Conservation (phyloP, 2,113 vertebrate genomes). For the Mungos mungo region DNA sequence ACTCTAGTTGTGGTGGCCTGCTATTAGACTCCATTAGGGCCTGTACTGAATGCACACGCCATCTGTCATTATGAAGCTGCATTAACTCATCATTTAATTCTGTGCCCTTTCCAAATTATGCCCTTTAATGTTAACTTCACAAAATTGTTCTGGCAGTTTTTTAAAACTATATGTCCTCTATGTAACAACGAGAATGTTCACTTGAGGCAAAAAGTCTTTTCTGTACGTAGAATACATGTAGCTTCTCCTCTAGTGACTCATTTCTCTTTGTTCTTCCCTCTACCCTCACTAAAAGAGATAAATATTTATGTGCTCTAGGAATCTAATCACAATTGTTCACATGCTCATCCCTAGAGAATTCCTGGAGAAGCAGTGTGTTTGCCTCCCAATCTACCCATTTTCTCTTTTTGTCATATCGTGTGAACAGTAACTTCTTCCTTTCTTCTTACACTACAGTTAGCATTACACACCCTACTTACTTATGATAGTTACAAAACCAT, state of each 20-base stretch:
- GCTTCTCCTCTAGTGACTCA: not conserved
- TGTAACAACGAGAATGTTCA: not conserved
- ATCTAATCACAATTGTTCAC: not conserved
- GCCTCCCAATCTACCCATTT: not conserved
- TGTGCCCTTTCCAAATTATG: conserved; percentile 28
- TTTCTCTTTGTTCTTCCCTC: not conserved
- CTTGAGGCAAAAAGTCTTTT: not conserved
- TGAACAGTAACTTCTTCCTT: not conserved
- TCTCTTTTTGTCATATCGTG: not conserved
- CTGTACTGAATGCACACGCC: not conserved
- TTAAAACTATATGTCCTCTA: not conserved
- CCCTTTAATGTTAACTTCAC: conserved; percentile 4
- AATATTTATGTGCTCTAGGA: not conserved
- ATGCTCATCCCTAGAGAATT: not conserved
- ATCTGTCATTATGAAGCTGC: not conserved
- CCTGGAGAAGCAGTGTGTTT: not conserved
- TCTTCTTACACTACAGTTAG: not conserved
- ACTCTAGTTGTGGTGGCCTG: not conserved
- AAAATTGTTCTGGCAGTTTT: not conserved
- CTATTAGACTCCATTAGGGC: not conserved
- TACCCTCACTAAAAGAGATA: not conserved
- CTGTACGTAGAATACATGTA: not conserved
- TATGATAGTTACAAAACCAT: accelerated
- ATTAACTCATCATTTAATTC: conserved; percentile 34
- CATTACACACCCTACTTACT: not conserved